phyloP scores from a whole-genome alignment of 2,888 invertebrate genomes.

The Sinohyriopsis cumingii region DNA sequence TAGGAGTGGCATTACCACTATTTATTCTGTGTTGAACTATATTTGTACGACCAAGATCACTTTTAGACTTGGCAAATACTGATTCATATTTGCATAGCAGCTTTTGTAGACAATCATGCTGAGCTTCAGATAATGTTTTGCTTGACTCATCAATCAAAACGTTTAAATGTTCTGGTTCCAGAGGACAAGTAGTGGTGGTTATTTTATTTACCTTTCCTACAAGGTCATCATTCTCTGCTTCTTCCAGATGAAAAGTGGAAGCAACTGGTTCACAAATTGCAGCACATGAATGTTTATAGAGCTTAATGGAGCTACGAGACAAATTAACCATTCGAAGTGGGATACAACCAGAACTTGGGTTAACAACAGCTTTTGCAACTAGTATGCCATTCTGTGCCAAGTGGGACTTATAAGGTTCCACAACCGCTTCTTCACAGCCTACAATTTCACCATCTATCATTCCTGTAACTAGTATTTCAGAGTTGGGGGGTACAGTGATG shows the following conservation, averaged over 20 bases:
- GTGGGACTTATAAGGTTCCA: neutral
- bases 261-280: neutral
- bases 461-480: slow-evolving; percentile 1
- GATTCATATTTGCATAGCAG: slow-evolving; percentile 3
- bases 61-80: slow-evolving; percentile 1
- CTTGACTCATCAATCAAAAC: too few species aligned
- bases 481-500: neutral
- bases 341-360: neutral
- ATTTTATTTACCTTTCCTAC: neutral
- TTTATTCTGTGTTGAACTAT: neutral
- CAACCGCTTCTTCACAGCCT: neutral
- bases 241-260: neutral
- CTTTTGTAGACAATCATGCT: neutral
- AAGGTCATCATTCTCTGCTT: neutral
- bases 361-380: neutral
- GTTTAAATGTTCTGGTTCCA: neutral
- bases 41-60: slow-evolving; percentile 7
- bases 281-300: neutral
- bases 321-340: neutral
- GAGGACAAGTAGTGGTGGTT: neutral
- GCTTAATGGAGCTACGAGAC: neutral
- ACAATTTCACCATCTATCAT: neutral
- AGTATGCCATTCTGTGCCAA: neutral
- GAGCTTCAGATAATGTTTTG: too few species aligned
- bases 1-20: neutral